phyloP scores from a whole-genome alignment of 2,113 vertebrate species.

The Craseonycteris thonglongyai region DNA sequence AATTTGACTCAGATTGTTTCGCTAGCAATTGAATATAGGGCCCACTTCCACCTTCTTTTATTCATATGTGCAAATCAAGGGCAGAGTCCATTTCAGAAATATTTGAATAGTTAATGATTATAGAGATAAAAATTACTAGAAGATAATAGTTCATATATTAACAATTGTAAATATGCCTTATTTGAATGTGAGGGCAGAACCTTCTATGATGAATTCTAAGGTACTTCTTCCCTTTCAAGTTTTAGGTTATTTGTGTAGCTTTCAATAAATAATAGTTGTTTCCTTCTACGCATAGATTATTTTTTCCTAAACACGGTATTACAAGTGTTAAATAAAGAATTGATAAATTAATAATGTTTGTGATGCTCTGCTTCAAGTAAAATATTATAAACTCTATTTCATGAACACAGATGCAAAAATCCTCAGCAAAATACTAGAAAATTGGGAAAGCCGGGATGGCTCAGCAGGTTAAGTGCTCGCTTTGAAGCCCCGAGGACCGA shows the following conservation, averaged over 20 bases:
- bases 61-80: not conserved
- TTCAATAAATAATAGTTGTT: not conserved
- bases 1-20: not conserved
- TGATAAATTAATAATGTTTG: not conserved
- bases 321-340: not conserved
- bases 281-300: not conserved
- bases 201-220: not conserved
- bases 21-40: not conserved
- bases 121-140: not conserved
- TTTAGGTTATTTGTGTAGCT: not conserved
- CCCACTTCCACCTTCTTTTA: not conserved
- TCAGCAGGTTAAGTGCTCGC: too few species aligned
- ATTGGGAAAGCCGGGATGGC: too few species aligned
- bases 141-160: not conserved
- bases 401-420: not conserved
- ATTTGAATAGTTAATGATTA: not conserved
- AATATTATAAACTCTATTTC: not conserved
- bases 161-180: not conserved
- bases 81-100: conserved; percentile 16
- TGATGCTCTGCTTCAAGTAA: not conserved
- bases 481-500: too few species aligned
- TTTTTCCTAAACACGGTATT: not conserved
- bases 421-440: not conserved
- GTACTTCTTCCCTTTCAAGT: not conserved
- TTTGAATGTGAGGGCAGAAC: not conserved